These are phyloP conservation scores for Bombus sylvicola DNA, from an alignment of 1,140 invertebrate species.

Conservation along the genomic window DNA sequence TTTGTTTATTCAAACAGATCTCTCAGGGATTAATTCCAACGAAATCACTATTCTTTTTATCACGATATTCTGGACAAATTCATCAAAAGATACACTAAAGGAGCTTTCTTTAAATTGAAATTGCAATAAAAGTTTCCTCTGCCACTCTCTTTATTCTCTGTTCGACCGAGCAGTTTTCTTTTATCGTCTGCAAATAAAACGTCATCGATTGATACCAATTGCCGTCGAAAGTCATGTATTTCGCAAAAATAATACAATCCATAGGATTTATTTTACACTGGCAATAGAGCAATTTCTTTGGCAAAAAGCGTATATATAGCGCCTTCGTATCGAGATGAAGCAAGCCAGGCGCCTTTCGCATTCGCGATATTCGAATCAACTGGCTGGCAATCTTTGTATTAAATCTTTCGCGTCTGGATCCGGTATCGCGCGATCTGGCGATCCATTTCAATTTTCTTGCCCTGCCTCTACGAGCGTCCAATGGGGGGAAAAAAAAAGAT, in stretches of 20 bases:
- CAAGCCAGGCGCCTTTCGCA: neutral
- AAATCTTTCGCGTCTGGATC: neutral
- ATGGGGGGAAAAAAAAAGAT: neutral
- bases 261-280: neutral
- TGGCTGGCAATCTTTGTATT: conserved; percentile 6
- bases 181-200: neutral
- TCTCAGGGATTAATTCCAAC: no score
- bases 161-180: neutral
- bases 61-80: neutral
- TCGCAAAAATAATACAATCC: neutral
- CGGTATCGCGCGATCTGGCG: conserved; percentile 10
- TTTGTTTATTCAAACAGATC: no score
- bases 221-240: neutral
- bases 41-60: neutral
- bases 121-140: no score
- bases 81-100: neutral
- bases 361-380: conserved; percentile 17
- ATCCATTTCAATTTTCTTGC: conserved; percentile 43
- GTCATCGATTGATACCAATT: neutral
- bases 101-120: neutral
- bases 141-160: neutral
- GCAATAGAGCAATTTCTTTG: neutral
- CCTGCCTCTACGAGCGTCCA: neutral
- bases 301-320: neutral
- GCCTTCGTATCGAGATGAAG: no score